Evolutionary conservation across 1,140 invertebrate species (phyloP).

Genomic region (Gryon sp.): DNA sequence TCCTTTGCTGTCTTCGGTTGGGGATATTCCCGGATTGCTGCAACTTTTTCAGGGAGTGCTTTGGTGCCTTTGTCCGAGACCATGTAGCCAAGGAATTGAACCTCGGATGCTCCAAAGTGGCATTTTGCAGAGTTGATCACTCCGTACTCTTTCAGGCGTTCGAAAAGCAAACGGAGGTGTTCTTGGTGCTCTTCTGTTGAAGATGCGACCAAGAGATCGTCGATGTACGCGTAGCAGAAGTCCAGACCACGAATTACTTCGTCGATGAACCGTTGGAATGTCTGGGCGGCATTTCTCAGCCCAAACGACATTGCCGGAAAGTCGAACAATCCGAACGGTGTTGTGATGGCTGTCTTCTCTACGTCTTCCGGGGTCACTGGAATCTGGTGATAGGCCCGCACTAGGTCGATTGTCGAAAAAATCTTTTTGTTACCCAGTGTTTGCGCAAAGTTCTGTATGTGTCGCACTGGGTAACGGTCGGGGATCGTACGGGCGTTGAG

Average conservation of each 20-base stretch:
- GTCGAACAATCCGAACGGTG: too few species aligned
- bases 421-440: neutral
- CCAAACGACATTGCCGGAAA: neutral
- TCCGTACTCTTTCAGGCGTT: slow-evolving; percentile 59
- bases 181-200: neutral
- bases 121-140: slow-evolving; percentile 67
- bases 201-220: slow-evolving; percentile 49
- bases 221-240: slow-evolving; percentile 3
- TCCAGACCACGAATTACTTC: neutral
- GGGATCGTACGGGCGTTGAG: neutral
- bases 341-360: neutral
- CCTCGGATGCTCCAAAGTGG: slow-evolving; percentile 16
- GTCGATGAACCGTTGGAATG: neutral
- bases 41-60: too few species aligned
- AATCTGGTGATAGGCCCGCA: slow-evolving; percentile 7
- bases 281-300: neutral
- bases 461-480: neutral
- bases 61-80: neutral
- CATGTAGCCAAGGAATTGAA: too few species aligned
- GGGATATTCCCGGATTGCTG: too few species aligned
- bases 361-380: neutral
- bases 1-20: neutral
- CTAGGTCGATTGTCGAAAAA: neutral
- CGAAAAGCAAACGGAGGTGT: slow-evolving; percentile 41
- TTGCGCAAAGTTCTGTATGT: neutral